phyloP scores from a whole-genome alignment of 2,797 vertebrate genomes.

The Galago senegalensis region DNA sequence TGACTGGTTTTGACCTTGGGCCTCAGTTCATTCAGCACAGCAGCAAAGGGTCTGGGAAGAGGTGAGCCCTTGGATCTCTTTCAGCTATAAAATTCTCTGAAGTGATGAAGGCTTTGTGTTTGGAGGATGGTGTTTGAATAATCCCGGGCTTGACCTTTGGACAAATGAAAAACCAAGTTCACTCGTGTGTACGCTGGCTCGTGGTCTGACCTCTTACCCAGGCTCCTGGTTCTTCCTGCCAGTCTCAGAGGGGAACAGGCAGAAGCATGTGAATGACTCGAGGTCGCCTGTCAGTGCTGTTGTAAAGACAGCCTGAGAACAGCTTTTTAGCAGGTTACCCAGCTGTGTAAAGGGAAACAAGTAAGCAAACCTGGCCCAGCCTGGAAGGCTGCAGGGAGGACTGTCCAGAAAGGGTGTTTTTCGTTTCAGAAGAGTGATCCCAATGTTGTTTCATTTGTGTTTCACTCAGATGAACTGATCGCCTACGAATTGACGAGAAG shows the following conservation, averaged over 20 bases:
- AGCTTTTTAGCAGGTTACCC: not conserved
- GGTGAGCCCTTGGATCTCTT: not conserved
- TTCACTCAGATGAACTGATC: constrained; percentile 95
- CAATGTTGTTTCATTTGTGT: constrained; percentile 68
- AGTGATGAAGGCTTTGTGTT: constrained; percentile 32
- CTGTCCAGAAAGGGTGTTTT: not conserved
- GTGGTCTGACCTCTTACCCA: not conserved
- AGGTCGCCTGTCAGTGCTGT: not conserved
- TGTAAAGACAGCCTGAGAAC: not conserved
- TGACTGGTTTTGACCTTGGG: not conserved
- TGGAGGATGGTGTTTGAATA: not conserved
- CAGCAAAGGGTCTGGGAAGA: not conserved
- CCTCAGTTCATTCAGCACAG: not conserved
- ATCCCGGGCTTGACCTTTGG: not conserved
- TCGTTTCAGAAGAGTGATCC: not conserved
- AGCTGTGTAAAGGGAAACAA: not conserved
- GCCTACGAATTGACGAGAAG: constrained; percentile 94
- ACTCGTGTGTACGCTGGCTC: rapidly evolving
- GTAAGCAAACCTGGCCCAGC: not conserved
- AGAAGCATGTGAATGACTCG: not conserved
- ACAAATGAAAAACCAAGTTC: not conserved
- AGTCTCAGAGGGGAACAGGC: not conserved
- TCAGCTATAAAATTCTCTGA: not conserved
- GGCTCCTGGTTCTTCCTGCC: not conserved
- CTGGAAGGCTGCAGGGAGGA: not conserved